phyloP scores from a whole-genome alignment of 2,113 vertebrate genomes.

The Halichoeres trimaculatus region DNA sequence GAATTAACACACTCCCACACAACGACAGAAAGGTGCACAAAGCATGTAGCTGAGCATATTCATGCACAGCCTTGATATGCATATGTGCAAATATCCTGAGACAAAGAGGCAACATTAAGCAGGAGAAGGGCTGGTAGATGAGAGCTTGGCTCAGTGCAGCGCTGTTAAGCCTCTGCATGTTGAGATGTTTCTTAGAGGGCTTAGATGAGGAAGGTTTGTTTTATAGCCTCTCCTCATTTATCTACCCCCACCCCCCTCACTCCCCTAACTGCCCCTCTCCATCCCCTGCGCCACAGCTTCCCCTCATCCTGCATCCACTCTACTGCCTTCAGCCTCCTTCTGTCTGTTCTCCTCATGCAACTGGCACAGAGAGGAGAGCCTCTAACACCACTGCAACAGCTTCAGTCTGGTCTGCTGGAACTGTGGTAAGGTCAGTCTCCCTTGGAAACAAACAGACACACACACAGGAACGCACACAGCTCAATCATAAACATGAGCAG shows the following conservation, averaged over 20 bases:
- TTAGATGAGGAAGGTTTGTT: slow-evolving; percentile 53
- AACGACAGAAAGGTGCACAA: slow-evolving; percentile 74
- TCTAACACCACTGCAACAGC: slow-evolving; percentile 42
- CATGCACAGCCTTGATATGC: slow-evolving; percentile 65
- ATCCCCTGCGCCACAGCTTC: slow-evolving; percentile 32
- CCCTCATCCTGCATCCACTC: slow-evolving; percentile 37
- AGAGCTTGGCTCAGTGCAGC: slow-evolving; percentile 48
- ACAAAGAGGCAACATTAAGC: slow-evolving; percentile 62
- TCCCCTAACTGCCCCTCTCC: slow-evolving; percentile 38
- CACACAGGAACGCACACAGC: slow-evolving; percentile 16
- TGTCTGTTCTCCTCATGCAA: slow-evolving; percentile 71
- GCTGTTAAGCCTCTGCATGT: slow-evolving; percentile 44
- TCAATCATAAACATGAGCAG: slow-evolving; percentile 1
- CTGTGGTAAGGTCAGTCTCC: slow-evolving; percentile 61
- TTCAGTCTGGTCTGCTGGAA: slow-evolving; percentile 48
- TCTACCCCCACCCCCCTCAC: slow-evolving; percentile 21
- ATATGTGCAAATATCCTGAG: slow-evolving; percentile 66
- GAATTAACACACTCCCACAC: slow-evolving; percentile 80
- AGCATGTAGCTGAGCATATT: slow-evolving; percentile 59
- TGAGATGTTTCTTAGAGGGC: slow-evolving; percentile 45
- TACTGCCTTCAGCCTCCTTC: slow-evolving; percentile 72
- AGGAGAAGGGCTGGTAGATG: slow-evolving; percentile 55
- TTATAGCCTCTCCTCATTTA: slow-evolving; percentile 54
- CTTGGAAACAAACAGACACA: slow-evolving; percentile 22
- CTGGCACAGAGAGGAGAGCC: slow-evolving; percentile 40